phyloP scores from a whole-genome alignment of 2,888 invertebrate genomes.

The Leucophora obtusa region DNA sequence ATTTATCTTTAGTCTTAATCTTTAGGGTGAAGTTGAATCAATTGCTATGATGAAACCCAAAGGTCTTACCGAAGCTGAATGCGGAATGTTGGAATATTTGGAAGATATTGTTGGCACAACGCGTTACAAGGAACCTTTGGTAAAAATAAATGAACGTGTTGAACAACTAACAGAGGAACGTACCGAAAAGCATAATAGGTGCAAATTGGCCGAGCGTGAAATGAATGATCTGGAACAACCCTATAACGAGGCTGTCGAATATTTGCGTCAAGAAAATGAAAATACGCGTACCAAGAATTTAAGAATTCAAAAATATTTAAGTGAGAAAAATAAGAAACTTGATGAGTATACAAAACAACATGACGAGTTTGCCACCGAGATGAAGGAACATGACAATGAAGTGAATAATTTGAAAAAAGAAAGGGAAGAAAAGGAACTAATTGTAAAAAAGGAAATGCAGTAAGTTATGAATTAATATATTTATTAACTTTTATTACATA shows the following conservation, averaged over 20 bases:
- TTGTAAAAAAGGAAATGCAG: slow-evolving; percentile 75
- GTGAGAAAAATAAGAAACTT: slow-evolving; percentile 81
- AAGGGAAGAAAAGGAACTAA: slow-evolving; percentile 79
- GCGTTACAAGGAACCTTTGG: slow-evolving; percentile 90
- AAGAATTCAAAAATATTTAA: slow-evolving; percentile 83
- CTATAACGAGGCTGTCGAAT: slow-evolving; percentile 87
- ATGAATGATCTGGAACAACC: slow-evolving; percentile 88
- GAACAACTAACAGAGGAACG: slow-evolving; percentile 86
- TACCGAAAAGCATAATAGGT: slow-evolving; percentile 89
- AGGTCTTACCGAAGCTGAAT: slow-evolving; percentile 89
- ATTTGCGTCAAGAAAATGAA: slow-evolving; percentile 89
- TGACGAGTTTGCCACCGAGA: slow-evolving; percentile 81
- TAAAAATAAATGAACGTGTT: slow-evolving; percentile 85
- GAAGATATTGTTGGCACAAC: slow-evolving; percentile 98
- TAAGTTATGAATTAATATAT: slow-evolving; percentile 65
- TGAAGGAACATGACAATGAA: slow-evolving; percentile 77
- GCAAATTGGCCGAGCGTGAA: slow-evolving; percentile 90
- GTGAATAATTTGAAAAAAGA: slow-evolving; percentile 74
- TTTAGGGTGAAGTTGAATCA: slow-evolving; percentile 98
- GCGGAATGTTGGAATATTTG: slow-evolving; percentile 98
- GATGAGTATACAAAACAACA: slow-evolving; percentile 82
- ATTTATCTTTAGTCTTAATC: background rate
- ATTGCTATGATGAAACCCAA: slow-evolving; percentile 99
- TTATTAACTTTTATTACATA: too few relatives aligned
- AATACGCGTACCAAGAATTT: slow-evolving; percentile 84